phyloP scores from a whole-genome alignment of 2,797 vertebrate genomes.

The Centroberyx gerrardi region DNA sequence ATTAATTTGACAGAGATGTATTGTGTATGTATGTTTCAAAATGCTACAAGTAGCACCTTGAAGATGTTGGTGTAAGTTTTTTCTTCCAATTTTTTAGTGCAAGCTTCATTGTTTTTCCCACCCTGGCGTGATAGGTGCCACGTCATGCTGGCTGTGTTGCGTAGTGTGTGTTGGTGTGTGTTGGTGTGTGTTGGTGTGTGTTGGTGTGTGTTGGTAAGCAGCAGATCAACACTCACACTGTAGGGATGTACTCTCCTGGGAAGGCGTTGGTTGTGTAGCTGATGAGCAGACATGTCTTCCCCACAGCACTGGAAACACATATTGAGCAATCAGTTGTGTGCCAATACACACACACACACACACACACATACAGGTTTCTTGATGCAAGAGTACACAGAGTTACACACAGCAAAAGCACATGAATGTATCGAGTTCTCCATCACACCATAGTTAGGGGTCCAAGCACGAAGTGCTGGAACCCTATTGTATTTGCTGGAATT shows the following conservation, averaged over 20 bases:
- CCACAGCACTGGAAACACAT: constrained; percentile 88
- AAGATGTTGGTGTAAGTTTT: too few relatives aligned
- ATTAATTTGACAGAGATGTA: too few relatives aligned
- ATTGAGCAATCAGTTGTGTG: constrained; percentile 17
- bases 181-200: constrained; percentile 8
- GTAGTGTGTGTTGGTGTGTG: neutral
- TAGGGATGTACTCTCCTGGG: constrained; percentile 94
- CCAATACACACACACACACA: constrained; percentile 13
- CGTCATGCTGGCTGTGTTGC: neutral
- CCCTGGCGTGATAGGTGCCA: neutral
- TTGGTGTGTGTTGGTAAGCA: neutral
- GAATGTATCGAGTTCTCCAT: too few relatives aligned
- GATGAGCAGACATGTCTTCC: constrained; percentile 94
- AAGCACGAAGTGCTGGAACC: too few relatives aligned
- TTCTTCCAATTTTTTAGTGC: too few relatives aligned
- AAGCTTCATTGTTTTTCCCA: neutral
- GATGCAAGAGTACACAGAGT: neutral
- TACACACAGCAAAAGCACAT: neutral
- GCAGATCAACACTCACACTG: constrained; percentile 87
- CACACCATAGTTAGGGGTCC: too few relatives aligned
- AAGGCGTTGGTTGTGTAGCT: constrained; percentile 95
- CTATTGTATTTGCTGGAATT: too few relatives aligned
- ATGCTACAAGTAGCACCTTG: too few relatives aligned
- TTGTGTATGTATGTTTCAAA: too few relatives aligned
- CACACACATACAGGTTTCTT: neutral